A percentile compares a stretch with the other conserved stretches of the same genome.
Evolutionary conservation across 1,140 invertebrate genomes (phyloP).

Genomic region (Asbolus verrucosus): DNA sequence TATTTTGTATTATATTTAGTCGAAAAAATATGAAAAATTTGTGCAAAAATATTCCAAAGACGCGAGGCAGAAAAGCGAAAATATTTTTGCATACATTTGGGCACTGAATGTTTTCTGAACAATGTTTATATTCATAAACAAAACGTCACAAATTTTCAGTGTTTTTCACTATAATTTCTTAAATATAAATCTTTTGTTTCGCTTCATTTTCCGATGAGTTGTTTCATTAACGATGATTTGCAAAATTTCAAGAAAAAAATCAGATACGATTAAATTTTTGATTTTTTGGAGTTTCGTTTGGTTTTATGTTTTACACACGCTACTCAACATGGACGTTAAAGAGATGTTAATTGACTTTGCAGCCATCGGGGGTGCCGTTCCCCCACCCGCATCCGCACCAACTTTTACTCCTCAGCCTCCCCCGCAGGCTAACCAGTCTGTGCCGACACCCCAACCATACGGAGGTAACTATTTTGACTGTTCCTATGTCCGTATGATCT

Average conservation of each 20-base stretch:
- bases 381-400: slow-evolving; percentile 59
- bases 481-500: no score
- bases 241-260: slow-evolving; percentile 26
- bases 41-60: slow-evolving; percentile 33
- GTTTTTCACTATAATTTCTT: slow-evolving; percentile 38
- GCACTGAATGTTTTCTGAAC: slow-evolving; percentile 7
- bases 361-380: slow-evolving; percentile 62
- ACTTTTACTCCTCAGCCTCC: slow-evolving; percentile 62
- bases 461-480: slow-evolving; percentile 60
- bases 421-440: slow-evolving; percentile 62
- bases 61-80: neutral
- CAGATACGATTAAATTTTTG: slow-evolving; percentile 28
- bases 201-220: slow-evolving; percentile 47
- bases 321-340: slow-evolving; percentile 44
- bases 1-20: slow-evolving; percentile 39
- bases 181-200: slow-evolving; percentile 40
- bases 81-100: slow-evolving; percentile 28
- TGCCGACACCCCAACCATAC: slow-evolving; percentile 63
- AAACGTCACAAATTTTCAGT: slow-evolving; percentile 42
- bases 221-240: slow-evolving; percentile 26
- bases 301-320: slow-evolving; percentile 10
- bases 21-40: slow-evolving; percentile 33
- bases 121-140: slow-evolving; percentile 42
- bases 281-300: slow-evolving; percentile 43
- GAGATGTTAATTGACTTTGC: slow-evolving; percentile 50